Conservation (phyloP, 2,113 vertebrate genomes). For the Phrynocephalus versicolor region DNA sequence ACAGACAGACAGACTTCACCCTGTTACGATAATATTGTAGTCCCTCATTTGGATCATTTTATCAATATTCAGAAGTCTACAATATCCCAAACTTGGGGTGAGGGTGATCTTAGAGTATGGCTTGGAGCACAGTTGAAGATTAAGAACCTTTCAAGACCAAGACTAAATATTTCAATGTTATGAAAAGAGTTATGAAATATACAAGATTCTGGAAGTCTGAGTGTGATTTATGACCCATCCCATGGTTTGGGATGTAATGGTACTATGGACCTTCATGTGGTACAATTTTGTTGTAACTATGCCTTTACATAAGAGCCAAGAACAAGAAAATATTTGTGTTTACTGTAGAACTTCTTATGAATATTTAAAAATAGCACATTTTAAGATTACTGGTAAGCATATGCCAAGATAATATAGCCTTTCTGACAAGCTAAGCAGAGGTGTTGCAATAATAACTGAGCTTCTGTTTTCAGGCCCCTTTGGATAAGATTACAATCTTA, state of each 20-base stretch:
- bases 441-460: background rate
- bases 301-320: background rate
- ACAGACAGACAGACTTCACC: too few relatives aligned
- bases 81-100: background rate
- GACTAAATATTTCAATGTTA: background rate
- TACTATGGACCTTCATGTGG: background rate
- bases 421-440: background rate
- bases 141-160: background rate
- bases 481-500: background rate
- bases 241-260: background rate
- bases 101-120: too few relatives aligned
- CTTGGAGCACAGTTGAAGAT: background rate
- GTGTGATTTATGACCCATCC: background rate
- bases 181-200: too few relatives aligned
- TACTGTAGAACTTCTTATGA: too few relatives aligned
- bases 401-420: too few relatives aligned
- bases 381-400: background rate
- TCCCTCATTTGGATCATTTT: background rate
- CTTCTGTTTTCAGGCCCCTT: background rate
- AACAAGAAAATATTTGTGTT: background rate
- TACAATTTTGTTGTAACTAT: background rate
- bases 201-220: background rate
- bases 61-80: background rate
- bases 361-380: background rate
- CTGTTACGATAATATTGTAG: background rate